Base-by-base conservation (phyloP, 2,113 vertebrate genomes). In the Ceyx margarethae region DNA sequence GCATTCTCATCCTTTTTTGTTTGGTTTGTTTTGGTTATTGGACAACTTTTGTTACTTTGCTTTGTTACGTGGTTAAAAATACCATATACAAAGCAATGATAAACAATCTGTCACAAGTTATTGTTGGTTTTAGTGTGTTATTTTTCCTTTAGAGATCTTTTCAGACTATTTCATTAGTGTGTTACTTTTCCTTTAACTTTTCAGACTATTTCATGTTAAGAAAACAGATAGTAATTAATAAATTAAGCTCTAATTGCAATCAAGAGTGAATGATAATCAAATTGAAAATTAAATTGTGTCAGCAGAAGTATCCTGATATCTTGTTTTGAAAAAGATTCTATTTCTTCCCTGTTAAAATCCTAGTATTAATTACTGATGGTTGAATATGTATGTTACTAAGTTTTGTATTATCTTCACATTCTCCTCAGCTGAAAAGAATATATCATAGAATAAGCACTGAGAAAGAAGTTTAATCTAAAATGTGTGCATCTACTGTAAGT, bases 211-310 rank as follows among this genome's bases (percentile, higher is more conserved):
- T 84, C 66, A 94, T 90, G 53, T 82, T 96, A 75, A 94, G 90
- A 90, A 95, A 96, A 91, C 96, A 97, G 95, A 96, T 95, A 91
- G 89, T 73, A 89, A 83, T 93, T 96, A 96, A 91, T 92, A 97
- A 94, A 80, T 95, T 95, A 96, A 93, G 94, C 20, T 90, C 54
- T 92, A 95, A 92, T 93, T 82, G 40, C 84, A 96, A 90, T 95
- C 85, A 95, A 94, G 82, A 97, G 60, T 97, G 80, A 97, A 87
- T n/a, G 6, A 96, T 95, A 93, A 96, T 93, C 94, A 96, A 95
- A 93, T 95, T 97, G 96, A 89, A 97, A 97, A 97, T 97, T 93
- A 96, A 96, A 96, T 94, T 89, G 79, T 91, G 43, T 90, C 95
- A 94, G 80, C 86, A 93, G 78, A 97, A 97, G 85, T 91, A 93